Evolutionary conservation across 1,140 invertebrate species (phyloP).

Genomic region (Prorops nasuta): DNA sequence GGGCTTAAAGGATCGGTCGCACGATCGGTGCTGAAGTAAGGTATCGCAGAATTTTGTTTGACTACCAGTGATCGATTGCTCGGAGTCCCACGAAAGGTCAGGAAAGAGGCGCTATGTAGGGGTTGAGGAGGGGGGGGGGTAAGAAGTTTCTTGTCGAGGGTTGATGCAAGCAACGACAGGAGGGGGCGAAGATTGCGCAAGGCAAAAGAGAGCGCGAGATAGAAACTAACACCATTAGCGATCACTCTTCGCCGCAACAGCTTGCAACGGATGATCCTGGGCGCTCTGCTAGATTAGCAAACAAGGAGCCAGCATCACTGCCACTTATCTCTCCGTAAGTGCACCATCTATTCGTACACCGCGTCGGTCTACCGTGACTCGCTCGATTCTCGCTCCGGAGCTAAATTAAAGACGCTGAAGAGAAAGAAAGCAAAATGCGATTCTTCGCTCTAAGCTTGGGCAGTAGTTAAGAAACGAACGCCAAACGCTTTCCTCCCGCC

Average conservation of each 20-base stretch:
- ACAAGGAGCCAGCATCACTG: constrained; percentile 30
- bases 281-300: constrained; percentile 41
- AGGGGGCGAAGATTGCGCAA: no score
- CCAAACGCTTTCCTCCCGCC: constrained; percentile 19
- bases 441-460: constrained; percentile 20
- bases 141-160: no score
- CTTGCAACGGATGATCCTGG: constrained; percentile 43
- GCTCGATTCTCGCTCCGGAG: constrained; percentile 24
- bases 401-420: constrained; percentile 28
- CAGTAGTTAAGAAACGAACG: constrained; percentile 19
- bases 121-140: background rate
- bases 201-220: background rate
- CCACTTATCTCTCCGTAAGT: constrained; percentile 40
- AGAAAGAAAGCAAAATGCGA: constrained; percentile 20
- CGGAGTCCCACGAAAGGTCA: background rate
- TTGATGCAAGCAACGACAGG: no score
- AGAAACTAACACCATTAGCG: constrained; percentile 39
- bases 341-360: constrained; percentile 38
- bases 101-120: constrained; percentile 5
- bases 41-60: constrained; percentile 31
- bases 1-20: constrained; percentile 14
- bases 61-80: constrained; percentile 37
- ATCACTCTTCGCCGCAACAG: constrained; percentile 38
- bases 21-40: constrained; percentile 6
- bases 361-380: constrained; percentile 25